Conservation (phyloP, 2,888 invertebrate species). For the Nephrotoma appendiculata region DNA sequence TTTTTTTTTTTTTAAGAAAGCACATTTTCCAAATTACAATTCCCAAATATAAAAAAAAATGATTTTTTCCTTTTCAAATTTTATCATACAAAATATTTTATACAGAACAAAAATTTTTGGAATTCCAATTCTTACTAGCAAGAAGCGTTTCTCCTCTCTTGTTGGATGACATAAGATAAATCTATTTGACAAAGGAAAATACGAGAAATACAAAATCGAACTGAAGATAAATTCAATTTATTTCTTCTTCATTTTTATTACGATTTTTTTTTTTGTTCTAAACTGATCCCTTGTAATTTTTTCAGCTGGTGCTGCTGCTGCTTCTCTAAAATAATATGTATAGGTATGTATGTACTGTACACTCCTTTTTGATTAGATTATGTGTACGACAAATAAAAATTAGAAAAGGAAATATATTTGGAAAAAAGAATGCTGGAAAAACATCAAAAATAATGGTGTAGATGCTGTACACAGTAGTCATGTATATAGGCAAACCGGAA, state of each 20-base stretch:
- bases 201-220: background rate
- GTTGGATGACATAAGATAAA: background rate
- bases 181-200: background rate
- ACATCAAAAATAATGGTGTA: background rate
- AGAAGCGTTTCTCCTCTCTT: background rate
- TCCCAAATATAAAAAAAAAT: background rate
- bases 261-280: background rate
- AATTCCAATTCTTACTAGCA: background rate
- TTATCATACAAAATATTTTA: background rate
- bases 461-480: background rate
- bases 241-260: background rate
- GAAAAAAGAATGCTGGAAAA: background rate
- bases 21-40: background rate
- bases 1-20: background rate
- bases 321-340: background rate
- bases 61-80: background rate
- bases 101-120: background rate
- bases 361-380: background rate
- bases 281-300: background rate
- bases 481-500: background rate
- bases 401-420: background rate
- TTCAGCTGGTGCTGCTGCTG: background rate
- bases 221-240: background rate
- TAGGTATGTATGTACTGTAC: background rate
- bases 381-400: background rate